Evolutionary conservation across 2,113 vertebrate species (phyloP).

Genomic region (Onychorhynchus coronatus): DNA sequence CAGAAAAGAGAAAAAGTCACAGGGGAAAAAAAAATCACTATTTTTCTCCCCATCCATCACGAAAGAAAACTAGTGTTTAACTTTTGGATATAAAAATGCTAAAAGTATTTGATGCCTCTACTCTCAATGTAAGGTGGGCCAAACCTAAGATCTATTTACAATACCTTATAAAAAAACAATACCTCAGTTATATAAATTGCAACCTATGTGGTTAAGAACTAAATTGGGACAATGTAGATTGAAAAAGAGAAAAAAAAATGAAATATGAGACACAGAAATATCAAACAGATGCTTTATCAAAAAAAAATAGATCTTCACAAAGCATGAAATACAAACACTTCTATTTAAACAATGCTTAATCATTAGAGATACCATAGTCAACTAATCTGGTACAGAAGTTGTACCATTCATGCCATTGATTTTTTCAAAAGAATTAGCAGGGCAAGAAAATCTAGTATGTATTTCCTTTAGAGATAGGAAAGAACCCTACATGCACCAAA

Average conservation of each 20-base stretch:
- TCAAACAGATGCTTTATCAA: not conserved
- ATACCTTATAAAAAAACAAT: not conserved
- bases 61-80: not conserved
- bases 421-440: not conserved
- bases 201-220: not conserved
- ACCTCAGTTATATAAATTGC: not conserved
- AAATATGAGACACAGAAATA: not conserved
- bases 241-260: not conserved
- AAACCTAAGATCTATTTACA: not conserved
- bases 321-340: not conserved
- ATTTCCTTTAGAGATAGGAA: not conserved
- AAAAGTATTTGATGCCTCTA: not conserved
- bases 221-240: not conserved
- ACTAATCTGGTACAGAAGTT: not conserved
- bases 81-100: not conserved
- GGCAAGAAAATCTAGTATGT: not conserved
- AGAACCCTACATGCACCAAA: not conserved
- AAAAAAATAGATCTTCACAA: not conserved
- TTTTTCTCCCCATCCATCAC: not conserved
- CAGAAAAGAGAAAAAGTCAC: not conserved
- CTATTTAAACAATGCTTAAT: not conserved
- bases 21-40: not conserved
- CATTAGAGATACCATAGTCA: not conserved
- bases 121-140: not conserved
- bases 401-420: not conserved